phyloP scores from a whole-genome alignment of 2,113 vertebrate genomes.

The Chaetura pelagica region DNA sequence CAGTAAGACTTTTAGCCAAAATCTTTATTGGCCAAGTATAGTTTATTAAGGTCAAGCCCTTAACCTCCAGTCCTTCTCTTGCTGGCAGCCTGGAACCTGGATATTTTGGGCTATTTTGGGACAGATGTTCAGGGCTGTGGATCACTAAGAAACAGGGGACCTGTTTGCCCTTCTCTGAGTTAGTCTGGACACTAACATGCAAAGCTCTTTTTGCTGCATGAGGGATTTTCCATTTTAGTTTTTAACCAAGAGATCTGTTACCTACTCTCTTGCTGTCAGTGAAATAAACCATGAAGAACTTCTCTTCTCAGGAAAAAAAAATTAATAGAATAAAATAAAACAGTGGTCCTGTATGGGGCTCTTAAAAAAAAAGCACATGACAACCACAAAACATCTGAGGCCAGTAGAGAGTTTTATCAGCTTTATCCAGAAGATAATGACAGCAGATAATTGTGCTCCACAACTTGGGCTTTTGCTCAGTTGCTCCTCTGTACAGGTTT shows the following conservation, averaged over 20 bases:
- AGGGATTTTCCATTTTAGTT: not conserved
- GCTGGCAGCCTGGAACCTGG: conserved; percentile 12
- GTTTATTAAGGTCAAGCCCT: conserved; percentile 30
- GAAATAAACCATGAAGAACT: not conserved
- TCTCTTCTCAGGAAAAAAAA: not conserved
- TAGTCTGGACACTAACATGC: not conserved
- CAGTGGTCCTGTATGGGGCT: not conserved
- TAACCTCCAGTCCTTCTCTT: not conserved
- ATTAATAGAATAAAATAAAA: not conserved
- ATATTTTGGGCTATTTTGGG: conserved; percentile 13
- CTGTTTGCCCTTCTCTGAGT: not conserved
- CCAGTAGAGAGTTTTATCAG: not conserved
- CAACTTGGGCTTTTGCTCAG: not conserved
- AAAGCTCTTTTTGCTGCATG: not conserved
- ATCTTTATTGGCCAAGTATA: not conserved
- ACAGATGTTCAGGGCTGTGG: not conserved
- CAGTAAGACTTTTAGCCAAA: not conserved
- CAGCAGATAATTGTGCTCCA: not conserved
- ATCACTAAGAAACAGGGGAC: not conserved
- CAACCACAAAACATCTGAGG: not conserved
- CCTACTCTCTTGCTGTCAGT: not conserved
- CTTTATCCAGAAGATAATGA: not conserved
- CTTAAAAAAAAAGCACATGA: not conserved
- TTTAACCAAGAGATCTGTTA: not conserved
- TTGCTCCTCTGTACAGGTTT: not conserved